Percentiles rank a stretch among this genome's conserved stretches.
These are phyloP conservation scores for Maccullochella peelii DNA, from an alignment of 2,113 vertebrate genomes.

Conservation along the genomic window DNA sequence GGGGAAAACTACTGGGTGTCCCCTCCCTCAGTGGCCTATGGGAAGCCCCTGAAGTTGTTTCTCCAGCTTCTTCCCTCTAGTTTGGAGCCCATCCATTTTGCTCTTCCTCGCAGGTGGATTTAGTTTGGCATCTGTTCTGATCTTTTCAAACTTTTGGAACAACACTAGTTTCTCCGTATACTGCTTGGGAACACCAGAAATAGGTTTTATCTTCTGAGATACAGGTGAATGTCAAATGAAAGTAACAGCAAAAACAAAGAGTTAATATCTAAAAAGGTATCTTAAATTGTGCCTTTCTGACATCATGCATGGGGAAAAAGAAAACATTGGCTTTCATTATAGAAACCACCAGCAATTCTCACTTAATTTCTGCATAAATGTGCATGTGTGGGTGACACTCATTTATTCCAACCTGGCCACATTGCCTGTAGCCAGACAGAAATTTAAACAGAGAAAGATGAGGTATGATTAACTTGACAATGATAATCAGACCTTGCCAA, in stretches of 20 bases:
- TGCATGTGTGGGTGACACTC: background rate
- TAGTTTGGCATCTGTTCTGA: background rate
- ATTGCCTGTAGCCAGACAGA: conserved; percentile 28
- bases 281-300: background rate
- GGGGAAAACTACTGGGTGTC: background rate
- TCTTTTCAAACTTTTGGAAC: background rate
- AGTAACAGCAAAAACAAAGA: background rate
- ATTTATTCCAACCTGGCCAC: conserved; percentile 21
- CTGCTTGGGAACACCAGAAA: background rate
- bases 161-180: background rate
- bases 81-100: background rate
- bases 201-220: background rate
- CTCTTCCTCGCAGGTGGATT: background rate
- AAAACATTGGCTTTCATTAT: conserved; percentile 14
- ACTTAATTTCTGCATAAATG: conserved; percentile 27
- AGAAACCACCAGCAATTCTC: background rate
- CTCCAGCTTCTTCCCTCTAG: background rate
- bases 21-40: background rate
- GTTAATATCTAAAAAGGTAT: background rate
- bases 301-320: background rate
- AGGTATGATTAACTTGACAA: conserved; percentile 45
- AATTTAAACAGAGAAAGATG: conserved; percentile 25
- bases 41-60: background rate
- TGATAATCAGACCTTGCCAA: conserved; percentile 20
- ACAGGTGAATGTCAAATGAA: conserved; percentile 4